Conservation (phyloP, 2,113 vertebrate species). For the Microcebus griseorufus region DNA sequence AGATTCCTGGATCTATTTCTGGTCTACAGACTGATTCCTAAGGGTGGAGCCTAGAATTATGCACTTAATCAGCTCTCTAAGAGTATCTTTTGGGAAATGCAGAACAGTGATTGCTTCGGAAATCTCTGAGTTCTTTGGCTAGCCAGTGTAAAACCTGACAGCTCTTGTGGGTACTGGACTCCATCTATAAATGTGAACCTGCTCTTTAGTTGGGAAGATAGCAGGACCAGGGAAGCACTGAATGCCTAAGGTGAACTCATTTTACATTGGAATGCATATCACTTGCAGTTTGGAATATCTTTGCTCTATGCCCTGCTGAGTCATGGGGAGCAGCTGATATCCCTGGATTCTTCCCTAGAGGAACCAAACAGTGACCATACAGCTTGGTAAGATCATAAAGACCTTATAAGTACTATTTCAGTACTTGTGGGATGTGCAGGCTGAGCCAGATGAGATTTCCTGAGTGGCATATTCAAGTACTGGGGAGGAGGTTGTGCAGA, state of each 20-base stretch:
- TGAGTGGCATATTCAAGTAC: not conserved
- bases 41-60: not conserved
- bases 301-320: slow-evolving; percentile 95
- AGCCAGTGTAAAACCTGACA: not conserved
- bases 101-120: not conserved
- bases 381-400: slow-evolving; percentile 86
- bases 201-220: not conserved
- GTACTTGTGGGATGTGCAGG: not conserved
- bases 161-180: not conserved
- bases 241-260: not conserved
- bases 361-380: slow-evolving; percentile 88
- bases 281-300: slow-evolving; percentile 93
- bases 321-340: slow-evolving; percentile 92
- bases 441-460: not conserved
- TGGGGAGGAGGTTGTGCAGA: not conserved
- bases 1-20: not conserved
- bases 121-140: not conserved
- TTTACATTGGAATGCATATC: not conserved
- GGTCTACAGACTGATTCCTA: not conserved
- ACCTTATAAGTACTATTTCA: not conserved
- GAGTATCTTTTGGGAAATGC: not conserved
- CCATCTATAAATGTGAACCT: not conserved
- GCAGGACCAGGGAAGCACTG: not conserved
- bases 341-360: slow-evolving; percentile 87
- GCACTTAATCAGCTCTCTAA: not conserved